Percentiles rank a stretch among this genome's conserved stretches.
phyloP scores from a whole-genome alignment of 2,113 vertebrate species.

The Solea senegalensis region DNA sequence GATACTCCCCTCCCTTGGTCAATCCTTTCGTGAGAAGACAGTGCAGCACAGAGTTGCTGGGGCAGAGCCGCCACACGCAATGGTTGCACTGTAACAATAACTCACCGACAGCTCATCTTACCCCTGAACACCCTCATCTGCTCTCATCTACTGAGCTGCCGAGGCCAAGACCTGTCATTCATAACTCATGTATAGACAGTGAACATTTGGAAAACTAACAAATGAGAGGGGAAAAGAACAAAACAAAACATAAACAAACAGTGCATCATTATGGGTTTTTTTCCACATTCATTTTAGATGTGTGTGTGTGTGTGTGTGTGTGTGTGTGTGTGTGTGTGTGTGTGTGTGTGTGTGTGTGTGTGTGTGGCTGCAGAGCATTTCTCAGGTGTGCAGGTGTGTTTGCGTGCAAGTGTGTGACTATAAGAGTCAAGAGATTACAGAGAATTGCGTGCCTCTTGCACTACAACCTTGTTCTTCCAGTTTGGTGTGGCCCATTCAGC shows the following conservation, averaged over 20 bases:
- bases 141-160: constrained; percentile 14
- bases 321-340: too few relatives aligned
- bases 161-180: constrained; percentile 7
- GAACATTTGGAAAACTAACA: background rate
- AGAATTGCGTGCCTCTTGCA: constrained; percentile 61
- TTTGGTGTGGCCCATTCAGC: constrained; percentile 73
- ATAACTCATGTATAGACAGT: background rate
- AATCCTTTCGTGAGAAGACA: constrained; percentile 77
- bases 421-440: constrained; percentile 49
- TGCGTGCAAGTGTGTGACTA: constrained; percentile 34
- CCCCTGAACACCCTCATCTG: constrained; percentile 50
- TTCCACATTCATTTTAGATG: background rate
- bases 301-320: constrained; percentile 1
- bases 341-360: background rate
- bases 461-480: constrained; percentile 74
- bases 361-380: constrained; percentile 1
- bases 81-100: constrained; percentile 72
- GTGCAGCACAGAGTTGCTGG: constrained; percentile 64
- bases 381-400: constrained; percentile 22
- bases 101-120: constrained; percentile 69
- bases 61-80: constrained; percentile 69
- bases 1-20: constrained; percentile 55
- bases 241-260: background rate
- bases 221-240: too few relatives aligned
- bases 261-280: background rate